Conservation (phyloP, 2,113 vertebrate genomes). For the Daubentonia madagascariensis region DNA sequence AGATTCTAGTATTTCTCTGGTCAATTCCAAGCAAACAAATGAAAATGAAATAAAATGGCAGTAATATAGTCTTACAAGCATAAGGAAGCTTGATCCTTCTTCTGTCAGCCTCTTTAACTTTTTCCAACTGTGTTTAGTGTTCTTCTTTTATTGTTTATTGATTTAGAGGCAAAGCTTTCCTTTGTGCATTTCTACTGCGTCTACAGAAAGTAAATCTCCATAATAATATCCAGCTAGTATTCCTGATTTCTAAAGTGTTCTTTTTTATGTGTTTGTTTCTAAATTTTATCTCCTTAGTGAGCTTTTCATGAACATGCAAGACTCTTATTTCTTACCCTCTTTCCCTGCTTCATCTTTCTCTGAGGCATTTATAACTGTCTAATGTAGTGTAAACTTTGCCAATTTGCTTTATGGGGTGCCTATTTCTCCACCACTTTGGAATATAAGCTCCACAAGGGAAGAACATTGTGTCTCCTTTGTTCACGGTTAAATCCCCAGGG, state of each 20-base stretch:
- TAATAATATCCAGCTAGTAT: background rate
- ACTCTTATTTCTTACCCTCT: background rate
- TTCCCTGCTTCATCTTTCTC: background rate
- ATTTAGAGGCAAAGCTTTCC: background rate
- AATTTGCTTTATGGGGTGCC: background rate
- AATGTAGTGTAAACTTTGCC: background rate
- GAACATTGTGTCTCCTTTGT: background rate
- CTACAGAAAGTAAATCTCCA: background rate
- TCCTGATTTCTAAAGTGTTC: background rate
- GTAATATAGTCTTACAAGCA: background rate
- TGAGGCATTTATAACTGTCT: background rate
- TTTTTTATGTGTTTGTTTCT: background rate
- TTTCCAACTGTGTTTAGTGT: background rate
- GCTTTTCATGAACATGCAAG: background rate
- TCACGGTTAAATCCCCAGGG: background rate
- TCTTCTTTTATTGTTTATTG: slow-evolving; percentile 25
- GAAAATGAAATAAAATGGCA: slow-evolving; percentile 56
- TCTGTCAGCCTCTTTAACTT: background rate
- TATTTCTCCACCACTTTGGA: background rate
- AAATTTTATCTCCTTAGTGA: background rate
- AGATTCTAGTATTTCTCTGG: slow-evolving; percentile 25
- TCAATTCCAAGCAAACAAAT: slow-evolving; percentile 58
- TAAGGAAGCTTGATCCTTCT: background rate
- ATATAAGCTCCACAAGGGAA: background rate
- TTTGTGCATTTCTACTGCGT: background rate